A percentile compares a stretch with the other conserved stretches of the same genome.
These are phyloP conservation scores for Rousettus madagascariensis DNA, from an alignment of 2,797 vertebrate species.

Conservation along the genomic window DNA sequence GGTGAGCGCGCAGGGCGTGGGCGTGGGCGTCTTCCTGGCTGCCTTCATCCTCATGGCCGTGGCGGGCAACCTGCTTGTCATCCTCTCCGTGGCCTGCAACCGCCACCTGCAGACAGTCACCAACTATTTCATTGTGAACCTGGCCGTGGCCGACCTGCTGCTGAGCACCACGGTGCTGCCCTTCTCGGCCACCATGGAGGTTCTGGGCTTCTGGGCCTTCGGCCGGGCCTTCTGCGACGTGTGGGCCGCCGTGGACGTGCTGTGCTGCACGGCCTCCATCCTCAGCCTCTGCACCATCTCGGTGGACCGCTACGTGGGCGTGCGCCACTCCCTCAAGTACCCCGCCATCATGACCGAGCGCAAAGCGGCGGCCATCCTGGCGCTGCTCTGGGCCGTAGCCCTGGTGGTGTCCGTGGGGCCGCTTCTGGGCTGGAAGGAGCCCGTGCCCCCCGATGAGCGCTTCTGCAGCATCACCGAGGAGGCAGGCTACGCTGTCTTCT, in stretches of 20 bases:
- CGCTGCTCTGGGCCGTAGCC: conserved; percentile 94
- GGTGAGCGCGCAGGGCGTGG: conserved; percentile 89
- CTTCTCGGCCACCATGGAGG: conserved; percentile 96
- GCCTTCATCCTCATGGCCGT: conserved; percentile 94
- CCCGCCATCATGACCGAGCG: conserved; percentile 98
- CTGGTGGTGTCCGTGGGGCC: conserved; percentile 97
- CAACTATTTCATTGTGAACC: conserved; percentile 98
- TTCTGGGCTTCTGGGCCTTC: conserved; percentile 96
- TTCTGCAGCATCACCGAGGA: conserved; percentile 97
- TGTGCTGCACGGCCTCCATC: conserved; percentile 99
- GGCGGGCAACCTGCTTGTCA: conserved; percentile 96
- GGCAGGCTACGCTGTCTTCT: conserved; percentile 97
- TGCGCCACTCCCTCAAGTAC: conserved; percentile 97
- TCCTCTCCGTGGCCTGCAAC: conserved; percentile 97
- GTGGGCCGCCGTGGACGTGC: conserved; percentile 99
- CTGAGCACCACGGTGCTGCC: conserved; percentile 95
- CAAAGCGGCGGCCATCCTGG: conserved; percentile 92
- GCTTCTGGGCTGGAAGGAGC: conserved; percentile 97
- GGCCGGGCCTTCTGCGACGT: conserved; percentile 98
- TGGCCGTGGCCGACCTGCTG: conserved; percentile 96
- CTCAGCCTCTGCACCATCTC: conserved; percentile 99
- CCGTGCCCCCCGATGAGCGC: conserved; percentile 91
- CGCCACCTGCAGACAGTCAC: conserved; percentile 96
- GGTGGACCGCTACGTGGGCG: conserved; percentile 97
- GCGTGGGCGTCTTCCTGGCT: conserved; percentile 92